Base-by-base conservation (phyloP, 2,888 invertebrate species). In the Pseudoips prasinana region DNA sequence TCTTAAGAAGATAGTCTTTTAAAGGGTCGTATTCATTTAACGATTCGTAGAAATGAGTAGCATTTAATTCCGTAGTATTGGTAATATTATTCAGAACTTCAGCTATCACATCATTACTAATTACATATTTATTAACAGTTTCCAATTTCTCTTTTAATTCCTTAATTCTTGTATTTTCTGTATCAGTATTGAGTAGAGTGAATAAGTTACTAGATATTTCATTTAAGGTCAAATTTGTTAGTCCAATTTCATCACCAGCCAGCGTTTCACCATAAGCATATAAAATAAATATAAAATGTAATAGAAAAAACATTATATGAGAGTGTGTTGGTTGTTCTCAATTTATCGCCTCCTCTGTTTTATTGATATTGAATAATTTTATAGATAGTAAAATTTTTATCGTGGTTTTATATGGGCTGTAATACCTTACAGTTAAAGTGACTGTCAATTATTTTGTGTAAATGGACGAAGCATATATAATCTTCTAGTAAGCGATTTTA, bases 1-100 rank as follows among this genome's bases (percentile, higher is more conserved):
- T 1, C 56, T 46, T 0, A 47, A 34, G 4, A 79, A 5, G 18
- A 18, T 20, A 27, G 26, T 66, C 60, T 29, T 51, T 52, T 19
- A 73, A 77, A 17, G 71, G 50, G 22, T 87, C 84, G 9, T 70
- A 62, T 39, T 82, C 73, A 14, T 60, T 62, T 4, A 86, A 41
- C 0, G 84, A 58, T 18, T 73, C 60, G 33, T 54, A 79, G 39
- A 87, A 86, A 30, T 74, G 76, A 0, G 78, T 85, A 29, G 73
- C 61, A 17, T 73, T 85, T 1, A 86, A 39, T 29, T 56, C 33
- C 0, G 68, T 69, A 22, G 63, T 53, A 8, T 26, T 56, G 0
- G 78, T 70, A 11, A 73, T 56, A 26, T 81, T 75, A 1, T 39
- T 39, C 1, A 87, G 22, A 3, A 76, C 10, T 9, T 62, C 43